Percentiles rank a stretch among this genome's conserved stretches.
Evolutionary conservation across 1,140 invertebrate species (phyloP).

Genomic region (Drosophila funebris): DNA sequence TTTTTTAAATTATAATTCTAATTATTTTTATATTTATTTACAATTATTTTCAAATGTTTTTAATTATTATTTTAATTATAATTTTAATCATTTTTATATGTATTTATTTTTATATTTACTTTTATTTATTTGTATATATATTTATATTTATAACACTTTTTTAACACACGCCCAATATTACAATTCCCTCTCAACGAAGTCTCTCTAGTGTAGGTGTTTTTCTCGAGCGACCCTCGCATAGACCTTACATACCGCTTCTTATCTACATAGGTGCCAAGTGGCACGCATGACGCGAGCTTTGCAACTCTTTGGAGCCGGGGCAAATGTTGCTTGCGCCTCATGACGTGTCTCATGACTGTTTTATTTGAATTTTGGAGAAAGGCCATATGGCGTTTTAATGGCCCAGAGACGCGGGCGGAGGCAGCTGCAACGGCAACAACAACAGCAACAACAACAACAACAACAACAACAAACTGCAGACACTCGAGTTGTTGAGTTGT

Average conservation of each 20-base stretch:
- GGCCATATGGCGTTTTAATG: conserved; percentile 59
- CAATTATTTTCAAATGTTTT: too few species aligned
- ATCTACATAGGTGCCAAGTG: conserved; percentile 73
- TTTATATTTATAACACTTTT: too few species aligned
- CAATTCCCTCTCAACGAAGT: too few species aligned
- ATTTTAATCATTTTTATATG: too few species aligned
- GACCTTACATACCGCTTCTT: conserved; percentile 24
- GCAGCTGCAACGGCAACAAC: conserved; percentile 18
- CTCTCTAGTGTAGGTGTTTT: neutral
- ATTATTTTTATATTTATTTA: too few species aligned
- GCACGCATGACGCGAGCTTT: conserved; percentile 72
- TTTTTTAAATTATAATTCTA: too few species aligned
- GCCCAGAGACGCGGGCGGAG: neutral
- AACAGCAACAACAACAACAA: conserved; percentile 13
- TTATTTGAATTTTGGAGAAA: conserved; percentile 78
- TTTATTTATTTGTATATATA: too few species aligned
- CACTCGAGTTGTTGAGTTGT: conserved; percentile 32
- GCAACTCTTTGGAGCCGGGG: conserved; percentile 41
- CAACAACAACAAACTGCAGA: conserved; percentile 35
- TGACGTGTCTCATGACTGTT: conserved; percentile 64
- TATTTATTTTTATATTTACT: too few species aligned
- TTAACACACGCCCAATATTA: too few species aligned
- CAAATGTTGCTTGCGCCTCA: conserved; percentile 18
- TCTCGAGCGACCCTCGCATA: conserved; percentile 11
- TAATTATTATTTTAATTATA: too few species aligned